Evolutionary conservation across 2,888 invertebrate genomes (phyloP), one percentile per base, ranked within the genome.

Genomic region (Saturnia japonica): DNA sequence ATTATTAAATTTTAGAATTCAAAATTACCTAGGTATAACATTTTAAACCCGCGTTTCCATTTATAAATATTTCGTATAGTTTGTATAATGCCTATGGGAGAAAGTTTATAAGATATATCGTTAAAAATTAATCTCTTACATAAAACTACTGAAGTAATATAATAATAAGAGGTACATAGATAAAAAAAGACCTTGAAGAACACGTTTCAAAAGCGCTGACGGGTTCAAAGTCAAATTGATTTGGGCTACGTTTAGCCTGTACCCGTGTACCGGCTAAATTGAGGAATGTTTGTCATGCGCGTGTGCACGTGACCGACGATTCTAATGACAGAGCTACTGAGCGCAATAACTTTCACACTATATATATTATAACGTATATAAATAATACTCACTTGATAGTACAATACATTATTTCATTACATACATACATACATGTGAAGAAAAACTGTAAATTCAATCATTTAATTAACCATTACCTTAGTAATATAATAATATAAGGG

Each of bases 221-320:
- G 54, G 22, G 22, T 11, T 28, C 51, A 51, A 34, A 16, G 34
- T n/a, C 40, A 14, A 68, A 60, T 25, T 25, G 12, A 16, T 57
- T 28, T 34, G 62, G 34, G 62, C 25, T 28, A 34, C 45, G 34
- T 28, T 22, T 14, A 28, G 43, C 14, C 54, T 51, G 7, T n/a
- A 51, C 51, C 3, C 51, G 19, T n/a, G n/a, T n/a, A n/a, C n/a
- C n/a, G n/a, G n/a, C n/a, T 28, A 45, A 45, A 19, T 45, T 57
- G 54, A 60, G 60, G 12, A 69, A n/a, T n/a, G 34, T 14, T 12
- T 22, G 69, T 62, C 62, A 64, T 22, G 64, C 62, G 69, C 47
- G 12, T 28, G 69, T 47, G 64, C 69, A 69, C 69, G 69, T 69
- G 69, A 62, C 62, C n/a, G 69, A 69, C 62, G 12, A 14, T 62